Evolutionary conservation across 2,888 invertebrate genomes (phyloP).

Genomic region (Corythucha ciliata): DNA sequence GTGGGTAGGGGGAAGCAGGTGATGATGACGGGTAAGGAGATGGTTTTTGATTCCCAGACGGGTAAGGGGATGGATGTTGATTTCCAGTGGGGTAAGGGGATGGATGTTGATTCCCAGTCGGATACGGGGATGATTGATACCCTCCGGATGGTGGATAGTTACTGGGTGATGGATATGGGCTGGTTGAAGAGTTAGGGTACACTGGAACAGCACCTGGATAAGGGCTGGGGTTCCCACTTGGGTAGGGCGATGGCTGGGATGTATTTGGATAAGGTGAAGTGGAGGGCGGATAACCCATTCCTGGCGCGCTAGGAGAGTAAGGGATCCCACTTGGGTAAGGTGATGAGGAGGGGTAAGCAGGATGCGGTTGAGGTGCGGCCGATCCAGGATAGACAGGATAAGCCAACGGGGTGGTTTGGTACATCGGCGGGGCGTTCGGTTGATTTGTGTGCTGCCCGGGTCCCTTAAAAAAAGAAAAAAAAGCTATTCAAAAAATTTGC

Average conservation of each 20-base stretch:
- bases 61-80: conserved; percentile 22
- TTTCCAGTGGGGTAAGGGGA: conserved; percentile 28
- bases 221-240: conserved; percentile 28
- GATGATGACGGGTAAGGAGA: conserved; percentile 39
- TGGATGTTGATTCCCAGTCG: conserved; percentile 25
- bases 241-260: conserved; percentile 34
- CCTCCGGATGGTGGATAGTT: neutral
- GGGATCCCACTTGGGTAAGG: conserved; percentile 26
- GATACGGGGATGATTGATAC: conserved; percentile 27
- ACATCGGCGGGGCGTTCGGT: conserved; percentile 27
- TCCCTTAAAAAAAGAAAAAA: conserved; percentile 30
- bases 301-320: neutral
- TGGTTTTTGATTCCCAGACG: conserved; percentile 40
- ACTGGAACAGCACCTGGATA: conserved; percentile 29
- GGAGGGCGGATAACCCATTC: conserved; percentile 9
- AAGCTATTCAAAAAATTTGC: too few species aligned
- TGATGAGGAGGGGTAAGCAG: conserved; percentile 23
- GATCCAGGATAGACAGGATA: conserved; percentile 35
- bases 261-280: conserved; percentile 24
- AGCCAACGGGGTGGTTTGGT: conserved; percentile 31
- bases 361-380: conserved; percentile 28
- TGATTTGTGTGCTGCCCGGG: conserved; percentile 31
- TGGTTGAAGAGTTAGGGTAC: conserved; percentile 7
- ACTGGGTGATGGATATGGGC: neutral
- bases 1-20: conserved; percentile 36